These are phyloP conservation scores for Glossosoma conforme DNA, from an alignment of 1,140 invertebrate species.

Conservation along the genomic window DNA sequence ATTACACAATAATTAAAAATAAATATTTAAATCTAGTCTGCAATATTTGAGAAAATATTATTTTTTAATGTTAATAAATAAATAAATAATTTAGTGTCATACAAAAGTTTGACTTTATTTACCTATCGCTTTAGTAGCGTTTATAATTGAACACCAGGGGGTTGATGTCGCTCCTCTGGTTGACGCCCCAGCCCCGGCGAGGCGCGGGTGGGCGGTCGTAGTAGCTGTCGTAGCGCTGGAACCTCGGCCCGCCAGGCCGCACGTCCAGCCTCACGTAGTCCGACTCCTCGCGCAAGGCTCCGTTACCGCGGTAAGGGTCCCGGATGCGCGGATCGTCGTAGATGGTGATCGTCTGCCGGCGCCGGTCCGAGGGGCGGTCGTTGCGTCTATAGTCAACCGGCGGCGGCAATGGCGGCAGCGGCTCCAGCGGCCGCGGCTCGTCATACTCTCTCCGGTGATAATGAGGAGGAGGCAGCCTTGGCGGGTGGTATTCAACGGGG, in stretches of 20 bases:
- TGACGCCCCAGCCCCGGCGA: conserved; percentile 35
- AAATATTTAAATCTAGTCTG: too few relatives aligned
- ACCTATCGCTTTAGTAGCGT: conserved; percentile 36
- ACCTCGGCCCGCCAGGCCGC: conserved; percentile 37
- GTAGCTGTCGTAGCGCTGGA: conserved; percentile 44
- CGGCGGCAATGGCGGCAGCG: conserved; percentile 37
- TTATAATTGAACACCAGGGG: conserved; percentile 49
- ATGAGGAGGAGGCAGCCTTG: neutral
- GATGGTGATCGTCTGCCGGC: conserved; percentile 48
- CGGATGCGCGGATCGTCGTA: conserved; percentile 55
- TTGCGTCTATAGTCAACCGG: conserved; percentile 40
- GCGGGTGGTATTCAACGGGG: conserved; percentile 30
- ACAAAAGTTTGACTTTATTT: neutral
- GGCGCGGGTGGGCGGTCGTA: conserved; percentile 36
- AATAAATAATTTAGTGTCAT: conserved; percentile 19
- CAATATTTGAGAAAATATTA: too few relatives aligned
- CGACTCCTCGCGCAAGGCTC: conserved; percentile 41
- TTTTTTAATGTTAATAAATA: conserved; percentile 14
- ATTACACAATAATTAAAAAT: too few relatives aligned
- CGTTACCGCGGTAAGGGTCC: conserved; percentile 37
- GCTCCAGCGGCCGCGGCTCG: conserved; percentile 38
- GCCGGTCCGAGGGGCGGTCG: conserved; percentile 41
- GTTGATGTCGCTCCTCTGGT: conserved; percentile 46
- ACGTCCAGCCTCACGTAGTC: conserved; percentile 43
- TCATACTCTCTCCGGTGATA: conserved; percentile 16